Evolutionary conservation across 2,888 invertebrate genomes (phyloP), one percentile per base, ranked within the genome.

Genomic region (Tetrapedia diversipes): DNA sequence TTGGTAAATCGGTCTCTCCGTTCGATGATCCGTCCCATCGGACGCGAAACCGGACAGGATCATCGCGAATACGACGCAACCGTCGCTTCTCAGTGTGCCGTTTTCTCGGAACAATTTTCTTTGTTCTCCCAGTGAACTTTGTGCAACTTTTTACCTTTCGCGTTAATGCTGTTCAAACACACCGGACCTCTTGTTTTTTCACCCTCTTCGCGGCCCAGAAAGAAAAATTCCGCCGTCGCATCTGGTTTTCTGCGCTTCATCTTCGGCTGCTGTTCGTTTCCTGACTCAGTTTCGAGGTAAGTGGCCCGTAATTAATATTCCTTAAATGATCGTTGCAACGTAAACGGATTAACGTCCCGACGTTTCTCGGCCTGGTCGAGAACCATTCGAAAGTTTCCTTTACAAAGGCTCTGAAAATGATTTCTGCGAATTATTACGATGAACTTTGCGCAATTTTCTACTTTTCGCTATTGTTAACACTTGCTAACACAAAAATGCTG

Each of bases 391-490:
- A 53, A 45, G 54, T 63, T 64, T 70, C 59, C 71, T 54, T n/a
- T 56, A 70, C 77, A 73, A 77, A 81, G 84, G 70, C 79, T n/a
- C n/a, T 72, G 67, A 66, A 65, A 79, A 82, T 82, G 80, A 84
- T 84, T 84, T 84, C 84, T 66, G 79, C 84, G 84, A 84, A 77
- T 84, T 84, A 84, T 84, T 84, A 84, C 81, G 84, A 84, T 77
- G 84, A n/a, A n/a, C n/a, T n/a, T n/a, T n/a, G n/a, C n/a, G n/a
- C n/a, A n/a, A n/a, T n/a, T n/a, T n/a, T n/a, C n/a, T n/a, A n/a
- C n/a, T n/a, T n/a, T n/a, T n/a, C n/a, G n/a, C n/a, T n/a, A n/a
- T n/a, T n/a, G n/a, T n/a, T n/a, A n/a, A n/a, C n/a, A n/a, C n/a
- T n/a, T n/a, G n/a, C n/a, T n/a, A n/a, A n/a, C n/a, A n/a, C n/a